Evolutionary conservation across 1,140 invertebrate genomes (phyloP), one percentile per base, ranked within the genome.

Genomic region (Aphelinus certus): DNA sequence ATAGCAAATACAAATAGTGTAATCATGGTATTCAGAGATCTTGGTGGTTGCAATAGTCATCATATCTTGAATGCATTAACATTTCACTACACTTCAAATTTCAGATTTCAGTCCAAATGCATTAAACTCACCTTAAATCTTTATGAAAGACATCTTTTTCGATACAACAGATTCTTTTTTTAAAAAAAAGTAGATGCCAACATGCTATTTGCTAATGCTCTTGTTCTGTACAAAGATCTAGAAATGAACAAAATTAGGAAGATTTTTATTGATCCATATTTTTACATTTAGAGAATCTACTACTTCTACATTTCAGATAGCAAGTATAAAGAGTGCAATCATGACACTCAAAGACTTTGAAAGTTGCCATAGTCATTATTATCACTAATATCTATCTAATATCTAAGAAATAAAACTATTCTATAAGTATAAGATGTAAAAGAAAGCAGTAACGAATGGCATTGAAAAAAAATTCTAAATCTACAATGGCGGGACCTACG

Each of bases 21-120:
- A 80, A 77, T 76, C 71, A 71, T 58, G 61, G 56, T 67, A 67
- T 2, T 80, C 76, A 71, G 55, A 55, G 65, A 77, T 80, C 68
- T 80, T 75, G 58, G 62, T 79, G 76, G 71, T 73, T 62, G 51
- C 9, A 43, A 56, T 64, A 10, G 42, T 71, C 51, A 66, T 71
- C 10, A 67, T 76, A 63, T 67, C 3, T 51, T 26, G 45, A 7
- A 26, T 7, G 6, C 7, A 53, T 57, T 45, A n/a, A 48, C 55
- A n/a, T 48, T 56, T 26, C 0, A 26, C 26, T 26, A 26, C 26
- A 26, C 26, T 26, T 26, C 26, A 3, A 56, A 56, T 45, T 1
- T 71, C 9, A 3, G 7, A 51, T 26, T 2, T 7, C 9, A 68
- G 47, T 48, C 53, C 10, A n/a, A 57, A 6, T 53, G 4, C 9